phyloP scores from a whole-genome alignment of 1,140 invertebrate genomes.

The Magallana angulata region DNA sequence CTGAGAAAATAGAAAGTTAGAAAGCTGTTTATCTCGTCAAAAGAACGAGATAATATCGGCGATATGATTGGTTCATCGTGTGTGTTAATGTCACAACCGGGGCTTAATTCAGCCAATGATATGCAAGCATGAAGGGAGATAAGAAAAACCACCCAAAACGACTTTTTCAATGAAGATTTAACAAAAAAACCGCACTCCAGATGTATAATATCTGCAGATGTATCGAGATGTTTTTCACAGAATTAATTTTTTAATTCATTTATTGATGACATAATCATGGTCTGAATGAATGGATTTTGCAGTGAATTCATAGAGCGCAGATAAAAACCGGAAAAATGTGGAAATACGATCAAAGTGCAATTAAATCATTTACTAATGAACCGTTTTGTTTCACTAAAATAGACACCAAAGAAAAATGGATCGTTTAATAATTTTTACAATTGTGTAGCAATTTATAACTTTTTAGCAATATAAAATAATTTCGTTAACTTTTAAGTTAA shows the following conservation, averaged over 20 bases:
- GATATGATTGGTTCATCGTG: neutral
- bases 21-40: constrained; percentile 13
- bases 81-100: constrained; percentile 19
- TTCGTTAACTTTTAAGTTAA: neutral
- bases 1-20: constrained; percentile 19
- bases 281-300: neutral
- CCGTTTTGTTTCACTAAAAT: constrained; percentile 31
- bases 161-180: neutral
- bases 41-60: constrained; percentile 23
- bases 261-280: constrained; percentile 20
- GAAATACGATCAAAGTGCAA: constrained; percentile 18
- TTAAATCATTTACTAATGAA: constrained; percentile 9
- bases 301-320: neutral
- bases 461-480: neutral
- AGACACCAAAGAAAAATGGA: neutral
- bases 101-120: constrained; percentile 9
- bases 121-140: neutral
- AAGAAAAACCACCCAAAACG: constrained; percentile 35
- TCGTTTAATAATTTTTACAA: neutral
- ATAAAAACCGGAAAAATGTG: constrained; percentile 2
- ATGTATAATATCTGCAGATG: constrained; percentile 9
- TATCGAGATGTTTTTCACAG: neutral
- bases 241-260: constrained; percentile 10
- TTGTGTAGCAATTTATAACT: neutral
- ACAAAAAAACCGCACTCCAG: neutral